Evolutionary conservation across 2,888 invertebrate species (phyloP).

Genomic region (Linyphia triangularis): DNA sequence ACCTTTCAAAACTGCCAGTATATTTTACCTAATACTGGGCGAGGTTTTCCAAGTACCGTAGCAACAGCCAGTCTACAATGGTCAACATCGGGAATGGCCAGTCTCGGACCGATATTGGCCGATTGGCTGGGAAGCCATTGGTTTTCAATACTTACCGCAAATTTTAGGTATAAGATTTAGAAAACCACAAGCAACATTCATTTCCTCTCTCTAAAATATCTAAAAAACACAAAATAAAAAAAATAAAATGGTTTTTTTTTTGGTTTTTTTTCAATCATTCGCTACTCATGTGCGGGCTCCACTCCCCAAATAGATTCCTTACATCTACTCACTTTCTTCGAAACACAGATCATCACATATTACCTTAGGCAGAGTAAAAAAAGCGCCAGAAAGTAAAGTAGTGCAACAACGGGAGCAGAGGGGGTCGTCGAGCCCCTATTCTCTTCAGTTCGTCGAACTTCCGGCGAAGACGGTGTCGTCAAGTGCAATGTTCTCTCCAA

Average conservation of each 20-base stretch:
- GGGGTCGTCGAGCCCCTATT: slow-evolving; percentile 40
- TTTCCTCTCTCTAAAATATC: not conserved
- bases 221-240: not conserved
- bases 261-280: not conserved
- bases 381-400: not conserved
- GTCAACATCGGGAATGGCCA: too few species aligned
- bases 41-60: too few species aligned
- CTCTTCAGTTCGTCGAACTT: slow-evolving; percentile 59
- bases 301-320: too few species aligned
- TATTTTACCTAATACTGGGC: too few species aligned
- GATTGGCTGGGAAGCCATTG: too few species aligned
- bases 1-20: too few species aligned
- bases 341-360: not conserved
- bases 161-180: too few species aligned
- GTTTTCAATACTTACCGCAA: too few species aligned
- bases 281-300: not conserved
- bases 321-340: too few species aligned
- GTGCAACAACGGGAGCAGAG: not conserved
- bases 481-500: slow-evolving; percentile 32
- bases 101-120: too few species aligned
- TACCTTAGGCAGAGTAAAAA: not conserved
- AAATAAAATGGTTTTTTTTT: not conserved
- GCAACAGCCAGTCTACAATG: too few species aligned
- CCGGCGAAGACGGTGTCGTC: slow-evolving; percentile 46
- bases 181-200: not conserved